Evolutionary conservation across 1,140 invertebrate genomes (phyloP).

Genomic region (Polypedilum vanderplanki): DNA sequence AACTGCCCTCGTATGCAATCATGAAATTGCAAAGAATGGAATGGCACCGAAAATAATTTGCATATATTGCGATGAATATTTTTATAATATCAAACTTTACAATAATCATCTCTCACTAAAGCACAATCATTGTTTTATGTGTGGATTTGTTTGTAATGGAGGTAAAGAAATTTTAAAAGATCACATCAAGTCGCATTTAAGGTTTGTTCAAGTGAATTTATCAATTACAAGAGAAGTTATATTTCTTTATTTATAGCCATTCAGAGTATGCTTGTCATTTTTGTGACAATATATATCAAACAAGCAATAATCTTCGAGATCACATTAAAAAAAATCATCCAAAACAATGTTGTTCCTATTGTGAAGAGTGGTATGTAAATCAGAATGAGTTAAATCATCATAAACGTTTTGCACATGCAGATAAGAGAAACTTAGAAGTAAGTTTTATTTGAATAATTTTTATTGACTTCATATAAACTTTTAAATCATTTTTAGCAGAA

Average conservation of each 20-base stretch:
- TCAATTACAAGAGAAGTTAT: not conserved
- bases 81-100: not conserved
- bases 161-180: not conserved
- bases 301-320: not conserved
- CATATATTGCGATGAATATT: not conserved
- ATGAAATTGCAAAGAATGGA: conserved; percentile 9
- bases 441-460: not conserved
- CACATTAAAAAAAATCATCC: not conserved
- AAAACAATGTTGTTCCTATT: not conserved
- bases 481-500: not conserved
- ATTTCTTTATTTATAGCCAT: not conserved
- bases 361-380: not conserved
- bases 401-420: not conserved
- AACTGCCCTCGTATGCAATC: conserved; percentile 3
- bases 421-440: not conserved
- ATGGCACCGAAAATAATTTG: not conserved
- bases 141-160: not conserved
- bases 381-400: not conserved
- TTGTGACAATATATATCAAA: not conserved
- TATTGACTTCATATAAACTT: not conserved
- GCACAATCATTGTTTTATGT: not conserved
- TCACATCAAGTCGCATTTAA: not conserved
- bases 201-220: not conserved
- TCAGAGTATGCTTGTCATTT: not conserved
- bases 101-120: conserved; percentile 4